Conservation (phyloP, 2,797 vertebrate genomes). For the Dipus sagitta region DNA sequence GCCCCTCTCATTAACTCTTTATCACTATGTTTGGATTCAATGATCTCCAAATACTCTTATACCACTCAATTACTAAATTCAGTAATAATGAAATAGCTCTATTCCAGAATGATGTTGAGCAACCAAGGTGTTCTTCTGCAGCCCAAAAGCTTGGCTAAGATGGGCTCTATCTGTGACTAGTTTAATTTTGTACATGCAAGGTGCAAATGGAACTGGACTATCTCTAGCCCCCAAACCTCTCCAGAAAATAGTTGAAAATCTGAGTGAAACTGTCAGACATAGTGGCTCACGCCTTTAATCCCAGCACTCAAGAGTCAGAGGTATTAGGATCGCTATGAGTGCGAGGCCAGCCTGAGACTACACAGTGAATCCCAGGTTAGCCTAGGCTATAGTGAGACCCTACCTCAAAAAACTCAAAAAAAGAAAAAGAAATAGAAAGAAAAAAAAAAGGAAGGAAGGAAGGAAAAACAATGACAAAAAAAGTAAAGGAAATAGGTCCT, state of each 20-base stretch:
- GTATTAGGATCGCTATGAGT: no score
- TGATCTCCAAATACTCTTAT: slow-evolving; percentile 14
- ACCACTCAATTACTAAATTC: slow-evolving; percentile 52
- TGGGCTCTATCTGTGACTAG: slow-evolving; percentile 26
- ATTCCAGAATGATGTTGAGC: slow-evolving; percentile 14
- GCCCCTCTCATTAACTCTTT: slow-evolving; percentile 35
- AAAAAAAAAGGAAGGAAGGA: neutral
- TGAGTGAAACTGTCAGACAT: neutral
- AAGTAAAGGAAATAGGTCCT: slow-evolving; percentile 16
- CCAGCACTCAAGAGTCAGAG: no score
- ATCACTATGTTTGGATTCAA: slow-evolving; percentile 6
- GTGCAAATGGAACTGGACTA: neutral
- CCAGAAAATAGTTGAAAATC: slow-evolving; percentile 34
- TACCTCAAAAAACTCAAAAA: no score
- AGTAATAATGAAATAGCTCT: slow-evolving; percentile 16
- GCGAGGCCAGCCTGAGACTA: no score
- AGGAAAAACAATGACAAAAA: neutral
- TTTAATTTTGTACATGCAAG: neutral
- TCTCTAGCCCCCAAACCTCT: neutral
- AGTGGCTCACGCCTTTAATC: no score
- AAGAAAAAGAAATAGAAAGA: no score
- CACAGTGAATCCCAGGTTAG: no score
- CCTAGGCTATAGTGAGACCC: no score
- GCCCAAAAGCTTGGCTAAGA: neutral
- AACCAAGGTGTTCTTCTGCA: slow-evolving; percentile 34